A percentile compares a stretch with the other conserved stretches of the same genome.
These are phyloP conservation scores for Synanthedon vespiformis DNA, from an alignment of 2,888 invertebrate species.

Conservation along the genomic window DNA sequence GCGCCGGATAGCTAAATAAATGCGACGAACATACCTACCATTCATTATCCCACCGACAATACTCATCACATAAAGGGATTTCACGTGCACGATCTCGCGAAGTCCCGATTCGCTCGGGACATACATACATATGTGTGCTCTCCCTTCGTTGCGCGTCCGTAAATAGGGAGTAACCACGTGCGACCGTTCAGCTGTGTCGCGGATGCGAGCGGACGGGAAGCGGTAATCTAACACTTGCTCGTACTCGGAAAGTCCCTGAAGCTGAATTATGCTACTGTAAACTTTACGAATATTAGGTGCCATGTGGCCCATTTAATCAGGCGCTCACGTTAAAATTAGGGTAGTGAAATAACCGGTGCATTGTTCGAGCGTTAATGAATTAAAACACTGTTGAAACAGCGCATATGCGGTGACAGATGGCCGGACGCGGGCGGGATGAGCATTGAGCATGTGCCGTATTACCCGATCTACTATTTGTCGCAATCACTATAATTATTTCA, in stretches of 20 bases:
- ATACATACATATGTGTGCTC: slow-evolving; percentile 51
- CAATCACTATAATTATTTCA: slow-evolving; percentile 44
- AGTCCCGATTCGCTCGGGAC: slow-evolving; percentile 68
- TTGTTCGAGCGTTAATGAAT: slow-evolving; percentile 59
- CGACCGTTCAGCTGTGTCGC: slow-evolving; percentile 66
- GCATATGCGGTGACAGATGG: slow-evolving; percentile 67
- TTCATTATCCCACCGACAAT: slow-evolving; percentile 65
- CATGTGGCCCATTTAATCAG: slow-evolving; percentile 4
- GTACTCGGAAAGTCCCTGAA: slow-evolving; percentile 41
- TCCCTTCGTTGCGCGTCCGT: slow-evolving; percentile 65
- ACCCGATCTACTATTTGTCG: slow-evolving; percentile 50
- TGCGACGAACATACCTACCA: slow-evolving; percentile 56
- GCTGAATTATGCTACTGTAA: slow-evolving; percentile 16
- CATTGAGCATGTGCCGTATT: slow-evolving; percentile 28
- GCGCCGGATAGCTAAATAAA: slow-evolving; percentile 66
- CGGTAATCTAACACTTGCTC: slow-evolving; percentile 62
- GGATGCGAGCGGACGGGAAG: slow-evolving; percentile 65
- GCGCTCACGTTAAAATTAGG: slow-evolving; percentile 22
- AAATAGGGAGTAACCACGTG: slow-evolving; percentile 71
- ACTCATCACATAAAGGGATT: slow-evolving; percentile 67
- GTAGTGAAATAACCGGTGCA: slow-evolving; percentile 36
- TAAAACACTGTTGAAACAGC: slow-evolving; percentile 57
- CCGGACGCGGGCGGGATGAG: slow-evolving; percentile 54
- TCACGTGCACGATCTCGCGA: slow-evolving; percentile 66
- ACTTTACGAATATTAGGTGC: slow-evolving; percentile 9